phyloP scores from a whole-genome alignment of 35 echinoderm and acorn worm species.

The Stichopus chloronotus region DNA sequence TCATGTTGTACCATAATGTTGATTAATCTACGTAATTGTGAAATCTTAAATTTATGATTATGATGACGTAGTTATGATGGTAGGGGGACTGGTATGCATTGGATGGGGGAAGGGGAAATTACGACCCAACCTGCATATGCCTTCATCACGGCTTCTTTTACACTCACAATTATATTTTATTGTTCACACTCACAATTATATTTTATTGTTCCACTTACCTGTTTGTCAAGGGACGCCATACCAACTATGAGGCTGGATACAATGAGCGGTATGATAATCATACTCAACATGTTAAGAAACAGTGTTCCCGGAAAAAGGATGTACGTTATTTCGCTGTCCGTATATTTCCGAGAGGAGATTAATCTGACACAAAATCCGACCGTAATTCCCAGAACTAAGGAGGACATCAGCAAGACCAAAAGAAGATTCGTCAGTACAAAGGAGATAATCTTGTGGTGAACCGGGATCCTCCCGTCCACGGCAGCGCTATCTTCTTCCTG shows the following conservation, averaged over 20 bases:
- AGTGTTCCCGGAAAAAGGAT: slow-evolving; percentile 92
- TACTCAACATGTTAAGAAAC: slow-evolving; percentile 94
- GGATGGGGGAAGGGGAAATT: too few species aligned
- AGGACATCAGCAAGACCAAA: slow-evolving; percentile 68
- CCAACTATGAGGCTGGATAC: slow-evolving; percentile 83
- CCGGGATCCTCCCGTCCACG: not conserved
- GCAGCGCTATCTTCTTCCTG: slow-evolving; percentile 24
- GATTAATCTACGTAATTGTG: too few species aligned
- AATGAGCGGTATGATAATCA: slow-evolving; percentile 92
- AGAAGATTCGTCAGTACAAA: slow-evolving; percentile 75
- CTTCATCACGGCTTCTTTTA: too few species aligned
- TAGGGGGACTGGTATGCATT: too few species aligned
- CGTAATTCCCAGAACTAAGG: slow-evolving; percentile 67
- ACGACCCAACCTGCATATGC: too few species aligned
- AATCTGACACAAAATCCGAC: slow-evolving; percentile 84
- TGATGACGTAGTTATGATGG: too few species aligned
- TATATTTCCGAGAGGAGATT: slow-evolving; percentile 69
- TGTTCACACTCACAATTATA: too few species aligned
- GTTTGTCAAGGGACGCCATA: slow-evolving; percentile 92
- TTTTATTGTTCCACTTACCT: slow-evolving; percentile 32
- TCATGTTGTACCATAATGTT: too few species aligned
- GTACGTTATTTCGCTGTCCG: slow-evolving; percentile 82
- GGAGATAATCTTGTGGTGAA: not conserved
- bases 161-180: too few species aligned
- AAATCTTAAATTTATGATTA: too few species aligned